A percentile compares a stretch with the other conserved stretches of the same genome.
phyloP scores from a whole-genome alignment of 1,140 invertebrate genomes.

The Drosophila arawakana region DNA sequence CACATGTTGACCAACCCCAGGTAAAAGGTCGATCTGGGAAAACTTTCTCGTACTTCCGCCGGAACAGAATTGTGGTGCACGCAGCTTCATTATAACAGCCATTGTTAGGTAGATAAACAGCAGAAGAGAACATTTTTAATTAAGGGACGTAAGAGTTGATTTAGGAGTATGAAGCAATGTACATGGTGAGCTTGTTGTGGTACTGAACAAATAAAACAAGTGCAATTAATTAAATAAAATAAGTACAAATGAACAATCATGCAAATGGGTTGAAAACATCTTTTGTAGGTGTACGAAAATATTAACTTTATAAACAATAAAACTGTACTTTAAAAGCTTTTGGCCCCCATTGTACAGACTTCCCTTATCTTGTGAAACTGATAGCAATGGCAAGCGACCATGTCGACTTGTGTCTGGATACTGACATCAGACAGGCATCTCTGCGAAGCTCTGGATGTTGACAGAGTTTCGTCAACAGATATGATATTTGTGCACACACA shows the following conservation, averaged over 20 bases:
- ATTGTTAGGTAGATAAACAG: constrained; percentile 58
- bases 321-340: neutral
- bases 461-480: constrained; percentile 57
- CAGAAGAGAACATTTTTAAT: constrained; percentile 52
- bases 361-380: constrained; percentile 24
- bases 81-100: constrained; percentile 66
- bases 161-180: constrained; percentile 33
- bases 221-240: constrained; percentile 21
- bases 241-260: neutral
- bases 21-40: constrained; percentile 40
- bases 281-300: too few species aligned
- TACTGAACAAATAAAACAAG: constrained; percentile 6
- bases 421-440: constrained; percentile 64
- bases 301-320: too few species aligned
- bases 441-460: constrained; percentile 30
- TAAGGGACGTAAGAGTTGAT: constrained; percentile 49
- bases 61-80: constrained; percentile 43
- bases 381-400: constrained; percentile 69
- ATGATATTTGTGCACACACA: constrained; percentile 27
- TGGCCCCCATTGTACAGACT: neutral
- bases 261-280: neutral
- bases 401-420: constrained; percentile 60
- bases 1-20: constrained; percentile 56
- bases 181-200: constrained; percentile 27
- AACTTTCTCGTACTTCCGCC: constrained; percentile 49